phyloP scores from a whole-genome alignment of 1,140 invertebrate species.

The Camponotus floridanus region DNA sequence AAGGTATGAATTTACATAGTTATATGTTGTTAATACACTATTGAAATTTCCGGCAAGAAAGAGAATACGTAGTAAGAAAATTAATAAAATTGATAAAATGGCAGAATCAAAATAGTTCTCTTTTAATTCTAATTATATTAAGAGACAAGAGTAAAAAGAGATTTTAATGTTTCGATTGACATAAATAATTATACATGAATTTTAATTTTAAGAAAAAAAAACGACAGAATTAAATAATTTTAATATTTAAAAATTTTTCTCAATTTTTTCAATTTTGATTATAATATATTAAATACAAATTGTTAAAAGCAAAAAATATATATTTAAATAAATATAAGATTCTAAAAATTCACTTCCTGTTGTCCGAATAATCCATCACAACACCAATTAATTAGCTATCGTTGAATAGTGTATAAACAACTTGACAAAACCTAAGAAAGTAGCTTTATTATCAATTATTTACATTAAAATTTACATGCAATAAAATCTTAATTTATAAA shows the following conservation, averaged over 20 bases:
- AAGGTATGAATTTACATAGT: conserved; percentile 26
- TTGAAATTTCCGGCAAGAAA: background rate
- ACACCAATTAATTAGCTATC: conserved; percentile 12
- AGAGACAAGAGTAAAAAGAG: background rate
- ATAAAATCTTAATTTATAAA: background rate
- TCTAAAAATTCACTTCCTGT: background rate
- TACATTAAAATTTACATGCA: conserved; percentile 7
- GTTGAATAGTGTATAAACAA: conserved; percentile 4
- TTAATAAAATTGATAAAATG: background rate
- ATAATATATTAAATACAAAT: background rate
- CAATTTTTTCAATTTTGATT: background rate
- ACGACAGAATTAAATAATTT: background rate
- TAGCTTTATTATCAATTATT: background rate
- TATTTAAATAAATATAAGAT: background rate
- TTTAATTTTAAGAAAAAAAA: background rate
- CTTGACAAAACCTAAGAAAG: background rate
- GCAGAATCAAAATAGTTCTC: background rate
- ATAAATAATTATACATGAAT: background rate
- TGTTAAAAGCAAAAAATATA: background rate
- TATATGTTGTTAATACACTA: conserved; percentile 22
- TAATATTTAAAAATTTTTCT: background rate
- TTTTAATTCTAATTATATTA: too few species aligned
- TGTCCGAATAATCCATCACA: background rate
- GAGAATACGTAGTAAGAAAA: background rate
- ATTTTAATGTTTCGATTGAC: too few species aligned